Conservation (phyloP, 1,140 invertebrate species). For the Drosophila orena region DNA sequence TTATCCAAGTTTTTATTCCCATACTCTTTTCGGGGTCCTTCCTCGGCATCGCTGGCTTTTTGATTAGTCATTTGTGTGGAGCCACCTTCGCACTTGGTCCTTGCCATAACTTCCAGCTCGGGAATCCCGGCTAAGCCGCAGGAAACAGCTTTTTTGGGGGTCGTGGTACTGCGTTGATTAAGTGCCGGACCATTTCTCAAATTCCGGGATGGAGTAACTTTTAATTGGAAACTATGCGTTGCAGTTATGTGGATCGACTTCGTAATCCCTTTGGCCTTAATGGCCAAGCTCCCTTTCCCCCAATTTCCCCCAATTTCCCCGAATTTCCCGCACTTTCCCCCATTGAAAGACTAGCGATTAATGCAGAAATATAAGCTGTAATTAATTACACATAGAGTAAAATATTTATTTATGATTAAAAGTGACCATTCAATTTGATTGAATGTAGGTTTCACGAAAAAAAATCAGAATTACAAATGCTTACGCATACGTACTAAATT, state of each 20-base stretch:
- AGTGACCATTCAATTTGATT: slow-evolving; percentile 60
- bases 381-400: slow-evolving; percentile 54
- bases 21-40: background rate
- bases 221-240: slow-evolving; percentile 66
- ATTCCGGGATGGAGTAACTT: slow-evolving; percentile 43
- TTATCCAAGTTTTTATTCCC: background rate
- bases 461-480: slow-evolving; percentile 3
- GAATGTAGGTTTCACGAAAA: slow-evolving; percentile 14
- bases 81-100: background rate
- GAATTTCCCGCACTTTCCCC: background rate
- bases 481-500: background rate
- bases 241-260: slow-evolving; percentile 16
- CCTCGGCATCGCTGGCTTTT: slow-evolving; percentile 21
- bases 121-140: slow-evolving; percentile 6
- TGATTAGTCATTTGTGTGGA: slow-evolving; percentile 26
- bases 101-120: background rate
- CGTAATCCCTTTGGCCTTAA: slow-evolving; percentile 27
- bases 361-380: background rate
- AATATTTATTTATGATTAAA: slow-evolving; percentile 39
- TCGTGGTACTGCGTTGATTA: slow-evolving; percentile 32
- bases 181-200: slow-evolving; percentile 55
- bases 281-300: background rate
- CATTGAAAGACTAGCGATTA: background rate
- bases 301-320: background rate
- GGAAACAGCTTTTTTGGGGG: slow-evolving; percentile 17